phyloP scores from a whole-genome alignment of 2,797 vertebrate genomes.

The Onychomys leucogaster region DNA sequence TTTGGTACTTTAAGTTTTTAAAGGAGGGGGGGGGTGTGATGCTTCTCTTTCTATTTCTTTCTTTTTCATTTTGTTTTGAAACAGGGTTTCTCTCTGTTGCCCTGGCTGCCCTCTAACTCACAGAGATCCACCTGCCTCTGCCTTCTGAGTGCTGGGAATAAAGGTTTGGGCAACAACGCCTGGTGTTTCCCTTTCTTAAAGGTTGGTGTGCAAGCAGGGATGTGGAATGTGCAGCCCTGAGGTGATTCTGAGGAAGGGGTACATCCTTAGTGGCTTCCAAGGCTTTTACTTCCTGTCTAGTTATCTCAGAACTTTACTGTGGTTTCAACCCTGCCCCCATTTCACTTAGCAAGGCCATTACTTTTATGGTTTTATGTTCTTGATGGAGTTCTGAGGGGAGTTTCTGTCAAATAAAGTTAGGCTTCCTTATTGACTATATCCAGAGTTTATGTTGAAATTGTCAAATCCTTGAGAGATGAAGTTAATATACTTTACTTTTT shows the following conservation, averaged over 20 bases:
- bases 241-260: neutral
- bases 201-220: neutral
- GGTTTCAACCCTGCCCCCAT: neutral
- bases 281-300: neutral
- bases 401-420: slow-evolving; percentile 49
- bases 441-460: slow-evolving; percentile 35
- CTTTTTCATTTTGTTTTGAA: neutral
- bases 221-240: neutral
- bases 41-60: neutral
- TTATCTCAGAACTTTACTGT: neutral
- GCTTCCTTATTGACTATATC: slow-evolving; percentile 2
- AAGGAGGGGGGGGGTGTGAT: neutral
- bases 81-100: neutral
- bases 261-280: neutral
- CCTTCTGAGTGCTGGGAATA: neutral
- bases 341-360: slow-evolving; percentile 22
- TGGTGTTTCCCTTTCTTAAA: neutral
- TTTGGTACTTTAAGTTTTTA: neutral
- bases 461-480: slow-evolving; percentile 55
- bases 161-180: neutral
- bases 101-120: neutral
- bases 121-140: neutral
- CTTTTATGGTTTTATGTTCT: slow-evolving; percentile 34
- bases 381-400: slow-evolving; percentile 31
- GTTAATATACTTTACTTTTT: slow-evolving; percentile 55